Conservation (phyloP, 1,140 invertebrate species). For the Drosophila paulistorum region DNA sequence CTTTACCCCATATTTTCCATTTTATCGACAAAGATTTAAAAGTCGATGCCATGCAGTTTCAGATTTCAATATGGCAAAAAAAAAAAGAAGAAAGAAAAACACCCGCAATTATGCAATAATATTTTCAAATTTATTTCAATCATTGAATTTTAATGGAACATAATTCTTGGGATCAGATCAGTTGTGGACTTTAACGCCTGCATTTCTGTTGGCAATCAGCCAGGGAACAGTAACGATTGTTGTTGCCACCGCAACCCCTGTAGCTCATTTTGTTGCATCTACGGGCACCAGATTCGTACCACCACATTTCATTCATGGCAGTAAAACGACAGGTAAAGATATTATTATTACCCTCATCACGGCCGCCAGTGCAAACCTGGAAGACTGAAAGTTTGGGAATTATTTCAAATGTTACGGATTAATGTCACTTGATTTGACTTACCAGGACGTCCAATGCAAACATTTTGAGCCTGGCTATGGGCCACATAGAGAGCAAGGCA, state of each 20-base stretch:
- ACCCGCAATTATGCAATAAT: neutral
- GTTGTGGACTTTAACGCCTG: neutral
- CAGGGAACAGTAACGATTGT: slow-evolving; percentile 42
- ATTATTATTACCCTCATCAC: slow-evolving; percentile 23
- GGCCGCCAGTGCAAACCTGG: slow-evolving; percentile 11
- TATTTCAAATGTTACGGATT: neutral
- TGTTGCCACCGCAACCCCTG: slow-evolving; percentile 39
- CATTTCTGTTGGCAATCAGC: slow-evolving; percentile 21
- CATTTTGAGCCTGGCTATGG: slow-evolving; percentile 10
- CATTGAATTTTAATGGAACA: neutral
- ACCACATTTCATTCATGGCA: slow-evolving; percentile 33
- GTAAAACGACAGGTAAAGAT: slow-evolving; percentile 11
- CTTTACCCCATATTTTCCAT: too few species aligned
- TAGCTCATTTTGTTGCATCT: slow-evolving; percentile 29
- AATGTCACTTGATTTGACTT: neutral
- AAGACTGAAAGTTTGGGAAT: neutral
- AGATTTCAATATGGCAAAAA: too few species aligned
- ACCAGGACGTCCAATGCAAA: slow-evolving; percentile 20
- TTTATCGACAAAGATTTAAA: too few species aligned
- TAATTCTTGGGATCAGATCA: neutral
- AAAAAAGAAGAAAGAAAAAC: too few species aligned
- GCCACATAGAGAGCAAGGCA: slow-evolving; percentile 26
- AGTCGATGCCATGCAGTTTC: too few species aligned
- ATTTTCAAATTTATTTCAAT: slow-evolving; percentile 13
- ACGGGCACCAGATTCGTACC: slow-evolving; percentile 13